Percentiles rank a stretch among this genome's conserved stretches.
These are phyloP conservation scores for Digitonthophagus gazella DNA, from an alignment of 2,888 invertebrate genomes.

Conservation along the genomic window DNA sequence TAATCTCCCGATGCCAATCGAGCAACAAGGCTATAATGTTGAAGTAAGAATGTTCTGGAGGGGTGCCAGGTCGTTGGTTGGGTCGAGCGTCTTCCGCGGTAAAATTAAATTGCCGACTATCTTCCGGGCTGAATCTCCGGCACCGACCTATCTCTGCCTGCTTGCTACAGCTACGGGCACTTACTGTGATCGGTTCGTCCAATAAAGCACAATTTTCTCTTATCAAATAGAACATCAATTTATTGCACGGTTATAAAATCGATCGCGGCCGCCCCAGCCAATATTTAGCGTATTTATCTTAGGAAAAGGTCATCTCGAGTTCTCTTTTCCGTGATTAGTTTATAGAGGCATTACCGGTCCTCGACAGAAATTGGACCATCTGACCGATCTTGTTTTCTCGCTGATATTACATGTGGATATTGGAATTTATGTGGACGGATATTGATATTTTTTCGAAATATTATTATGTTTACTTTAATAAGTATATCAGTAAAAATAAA, in stretches of 20 bases:
- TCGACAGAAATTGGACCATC: neutral
- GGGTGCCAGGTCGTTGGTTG: neutral
- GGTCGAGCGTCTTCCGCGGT: neutral
- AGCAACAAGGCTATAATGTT: neutral
- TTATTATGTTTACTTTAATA: too few relatives aligned
- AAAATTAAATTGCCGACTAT: slow-evolving; percentile 13
- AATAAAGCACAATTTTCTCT: slow-evolving; percentile 22
- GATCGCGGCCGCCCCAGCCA: slow-evolving; percentile 4
- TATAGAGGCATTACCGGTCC: neutral
- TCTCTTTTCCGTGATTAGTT: neutral
- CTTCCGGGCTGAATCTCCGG: slow-evolving; percentile 10
- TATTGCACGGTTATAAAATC: slow-evolving; percentile 26
- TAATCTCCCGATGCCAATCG: neutral
- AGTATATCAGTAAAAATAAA: too few relatives aligned
- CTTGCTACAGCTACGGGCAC: neutral
- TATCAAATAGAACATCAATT: slow-evolving; percentile 22
- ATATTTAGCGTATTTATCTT: neutral
- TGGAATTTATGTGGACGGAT: neutral
- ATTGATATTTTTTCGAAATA: too few relatives aligned
- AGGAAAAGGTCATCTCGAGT: neutral
- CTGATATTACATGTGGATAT: neutral
- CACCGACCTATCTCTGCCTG: slow-evolving; percentile 6
- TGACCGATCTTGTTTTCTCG: neutral
- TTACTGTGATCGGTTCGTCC: slow-evolving; percentile 1
- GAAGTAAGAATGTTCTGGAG: neutral